Evolutionary conservation across 2,113 vertebrate genomes (phyloP).

Genomic region (Apus apus): DNA sequence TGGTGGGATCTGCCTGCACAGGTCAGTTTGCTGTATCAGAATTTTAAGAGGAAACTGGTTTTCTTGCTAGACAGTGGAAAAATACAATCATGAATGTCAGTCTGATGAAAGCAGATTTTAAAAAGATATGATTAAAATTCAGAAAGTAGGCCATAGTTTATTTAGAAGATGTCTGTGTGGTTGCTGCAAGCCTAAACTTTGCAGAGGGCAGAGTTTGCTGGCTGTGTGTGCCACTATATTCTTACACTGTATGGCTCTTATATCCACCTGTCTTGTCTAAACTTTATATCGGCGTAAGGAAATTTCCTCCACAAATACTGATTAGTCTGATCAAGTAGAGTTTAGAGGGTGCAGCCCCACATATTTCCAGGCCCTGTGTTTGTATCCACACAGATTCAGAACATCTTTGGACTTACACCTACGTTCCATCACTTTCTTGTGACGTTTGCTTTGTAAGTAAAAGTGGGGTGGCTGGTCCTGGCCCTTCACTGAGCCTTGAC

Average conservation of each 20-base stretch:
- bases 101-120: neutral
- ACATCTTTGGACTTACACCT: neutral
- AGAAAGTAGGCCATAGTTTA: neutral
- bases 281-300: neutral
- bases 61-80: slow-evolving; percentile 29
- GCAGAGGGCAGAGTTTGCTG: neutral
- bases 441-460: neutral
- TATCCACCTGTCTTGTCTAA: neutral
- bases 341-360: neutral
- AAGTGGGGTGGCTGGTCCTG: neutral
- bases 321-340: neutral
- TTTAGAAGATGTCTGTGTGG: neutral
- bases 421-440: accelerated
- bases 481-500: neutral
- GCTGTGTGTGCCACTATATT: neutral
- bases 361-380: neutral
- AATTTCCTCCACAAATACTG: neutral
- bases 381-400: neutral
- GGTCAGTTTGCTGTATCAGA: slow-evolving; percentile 14
- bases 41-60: slow-evolving; percentile 1
- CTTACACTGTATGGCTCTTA: neutral
- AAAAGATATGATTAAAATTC: neutral
- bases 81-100: neutral
- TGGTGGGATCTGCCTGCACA: slow-evolving; percentile 2
- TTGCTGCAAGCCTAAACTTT: neutral